A percentile compares a stretch with the other conserved stretches of the same genome.
phyloP scores from a whole-genome alignment of 2,113 vertebrate species.

The Siphamia tubifer region DNA sequence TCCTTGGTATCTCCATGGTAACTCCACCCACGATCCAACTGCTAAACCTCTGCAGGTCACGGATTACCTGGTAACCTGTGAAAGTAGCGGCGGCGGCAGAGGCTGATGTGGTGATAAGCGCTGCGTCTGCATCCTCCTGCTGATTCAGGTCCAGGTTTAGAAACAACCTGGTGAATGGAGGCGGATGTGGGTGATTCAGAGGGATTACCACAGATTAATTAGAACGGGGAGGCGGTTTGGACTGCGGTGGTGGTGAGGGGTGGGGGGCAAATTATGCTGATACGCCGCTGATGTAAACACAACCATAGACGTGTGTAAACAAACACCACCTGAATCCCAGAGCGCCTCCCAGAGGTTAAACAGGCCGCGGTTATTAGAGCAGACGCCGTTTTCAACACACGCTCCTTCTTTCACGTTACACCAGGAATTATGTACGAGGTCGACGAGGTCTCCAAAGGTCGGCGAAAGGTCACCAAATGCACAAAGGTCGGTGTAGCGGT shows the following conservation, averaged over 20 bases:
- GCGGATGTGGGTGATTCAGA: slow-evolving; percentile 34
- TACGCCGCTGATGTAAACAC: slow-evolving; percentile 45
- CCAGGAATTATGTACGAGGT: slow-evolving; percentile 5
- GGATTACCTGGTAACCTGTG: neutral
- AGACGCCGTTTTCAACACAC: neutral
- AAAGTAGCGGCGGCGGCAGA: neutral
- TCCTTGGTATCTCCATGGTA: too few relatives aligned
- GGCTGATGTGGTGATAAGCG: slow-evolving; percentile 27
- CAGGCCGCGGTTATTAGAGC: slow-evolving; percentile 32
- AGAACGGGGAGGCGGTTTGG: slow-evolving; percentile 46
- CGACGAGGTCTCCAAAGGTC: slow-evolving; percentile 18
- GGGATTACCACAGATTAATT: slow-evolving; percentile 61
- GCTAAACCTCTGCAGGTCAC: neutral
- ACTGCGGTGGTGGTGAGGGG: slow-evolving; percentile 23
- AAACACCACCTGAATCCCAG: slow-evolving; percentile 47
- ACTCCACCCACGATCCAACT: neutral
- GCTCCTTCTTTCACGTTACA: slow-evolving; percentile 14
- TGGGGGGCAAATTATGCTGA: slow-evolving; percentile 43
- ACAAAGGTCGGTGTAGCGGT: slow-evolving; percentile 17
- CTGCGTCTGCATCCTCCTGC: neutral
- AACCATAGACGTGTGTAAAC: slow-evolving; percentile 29
- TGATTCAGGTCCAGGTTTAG: slow-evolving; percentile 45
- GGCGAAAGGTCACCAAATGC: neutral
- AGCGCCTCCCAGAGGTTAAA: slow-evolving; percentile 35
- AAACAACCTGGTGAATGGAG: slow-evolving; percentile 36